Base-by-base conservation (phyloP, 2,113 vertebrate species). In the Gambusia holbrooki region DNA sequence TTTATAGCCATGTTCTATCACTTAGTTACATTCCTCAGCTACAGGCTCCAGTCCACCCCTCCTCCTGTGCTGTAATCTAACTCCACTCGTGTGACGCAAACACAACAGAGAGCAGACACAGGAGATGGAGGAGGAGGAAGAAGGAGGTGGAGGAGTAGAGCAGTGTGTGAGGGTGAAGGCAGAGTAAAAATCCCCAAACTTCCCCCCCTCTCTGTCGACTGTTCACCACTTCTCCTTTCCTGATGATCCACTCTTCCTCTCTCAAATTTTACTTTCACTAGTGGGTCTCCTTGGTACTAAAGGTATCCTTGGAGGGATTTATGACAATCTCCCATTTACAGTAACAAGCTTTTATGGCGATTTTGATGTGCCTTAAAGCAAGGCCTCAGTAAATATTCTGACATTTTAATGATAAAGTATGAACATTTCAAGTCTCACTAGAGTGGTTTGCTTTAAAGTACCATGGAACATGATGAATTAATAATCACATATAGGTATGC, bases 1-100 rank as follows among this genome's bases (percentile, higher is more conserved):
- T 93, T 92, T 93, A 92, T 92, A 90, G 92, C 69, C 87, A 90
- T 91, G 87, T 93, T 91, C 88, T 79, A 79, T 85, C 79, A 85
- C 80, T 74, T 73, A 54, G 79, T 71, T 71, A 84, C 91, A 93
- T 92, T 93, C 92, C 88, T 91, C 74, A 25, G 83, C 76, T 69
- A 65, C 80, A 84, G 86, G 79, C 69, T 76, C 74, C 66, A 69
- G 51, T 75, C 42, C 35, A 70, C 71, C 74, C 83, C 79, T 82
- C 86, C 87, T 77, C 67, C 76, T 69, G 82, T 51, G 72, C 79
- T 76, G 74, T 87, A 65, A 74, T 82, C 66, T 48, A 13, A 35
- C 82, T 80, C 80, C 78, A 68, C 73, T 74, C 42, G 73, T 62
- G 69, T 93, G 90, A 92, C 90, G 86, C 90, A 91, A 84, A 88